phyloP scores from a whole-genome alignment of 2,888 invertebrate genomes.

The Amiota mariae region DNA sequence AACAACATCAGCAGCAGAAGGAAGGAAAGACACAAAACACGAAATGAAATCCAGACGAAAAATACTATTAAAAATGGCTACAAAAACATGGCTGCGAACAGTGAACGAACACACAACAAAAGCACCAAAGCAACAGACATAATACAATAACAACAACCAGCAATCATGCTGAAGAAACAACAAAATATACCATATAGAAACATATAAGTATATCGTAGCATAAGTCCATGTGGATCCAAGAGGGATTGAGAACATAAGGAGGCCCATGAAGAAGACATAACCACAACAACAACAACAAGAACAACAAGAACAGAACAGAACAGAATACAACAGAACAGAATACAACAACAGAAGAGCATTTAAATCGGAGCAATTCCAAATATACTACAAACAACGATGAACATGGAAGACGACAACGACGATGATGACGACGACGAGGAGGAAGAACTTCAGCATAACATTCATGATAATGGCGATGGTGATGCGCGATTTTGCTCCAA shows the following conservation, averaged over 20 bases:
- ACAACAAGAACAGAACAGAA: slow-evolving; percentile 11
- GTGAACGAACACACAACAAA: slow-evolving; percentile 18
- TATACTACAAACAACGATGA: not conserved
- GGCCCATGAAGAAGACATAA: not conserved
- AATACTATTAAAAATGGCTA: slow-evolving; percentile 65
- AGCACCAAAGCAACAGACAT: slow-evolving; percentile 35
- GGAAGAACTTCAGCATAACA: too few relatives aligned
- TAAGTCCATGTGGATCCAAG: not conserved
- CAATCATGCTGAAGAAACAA: slow-evolving; percentile 32
- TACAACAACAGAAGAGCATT: slow-evolving; percentile 45
- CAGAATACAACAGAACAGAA: not conserved
- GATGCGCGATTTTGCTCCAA: too few relatives aligned
- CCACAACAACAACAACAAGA: not conserved
- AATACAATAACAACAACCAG: slow-evolving; percentile 31
- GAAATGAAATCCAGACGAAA: slow-evolving; percentile 37
- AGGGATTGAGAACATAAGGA: too few relatives aligned
- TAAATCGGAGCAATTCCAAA: slow-evolving; percentile 62
- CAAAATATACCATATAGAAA: not conserved
- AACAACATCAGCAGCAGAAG: slow-evolving; percentile 4
- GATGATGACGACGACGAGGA: too few relatives aligned
- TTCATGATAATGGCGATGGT: too few relatives aligned
- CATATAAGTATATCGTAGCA: not conserved
- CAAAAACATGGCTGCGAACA: slow-evolving; percentile 63
- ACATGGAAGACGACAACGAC: too few relatives aligned
- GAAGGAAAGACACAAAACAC: not conserved